A percentile compares a stretch with the other conserved stretches of the same genome.
Evolutionary conservation across 2,797 vertebrate species (phyloP).

Genomic region (Zalophus californianus): DNA sequence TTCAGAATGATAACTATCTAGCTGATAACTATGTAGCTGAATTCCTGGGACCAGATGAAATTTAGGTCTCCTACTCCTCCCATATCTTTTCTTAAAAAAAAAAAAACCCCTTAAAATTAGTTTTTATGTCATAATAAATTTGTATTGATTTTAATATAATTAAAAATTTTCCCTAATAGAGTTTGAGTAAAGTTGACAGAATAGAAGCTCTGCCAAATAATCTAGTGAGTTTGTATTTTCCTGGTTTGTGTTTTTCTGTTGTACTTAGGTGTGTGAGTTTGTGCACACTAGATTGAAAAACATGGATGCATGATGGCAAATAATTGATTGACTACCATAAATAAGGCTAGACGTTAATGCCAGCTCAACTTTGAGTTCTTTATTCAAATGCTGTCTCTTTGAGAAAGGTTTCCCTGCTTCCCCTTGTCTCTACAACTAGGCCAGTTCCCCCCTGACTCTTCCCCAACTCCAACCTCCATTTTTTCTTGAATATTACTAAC

Average conservation of each 20-base stretch:
- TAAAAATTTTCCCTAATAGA: constrained; percentile 21
- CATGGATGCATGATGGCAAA: background rate
- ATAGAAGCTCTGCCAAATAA: background rate
- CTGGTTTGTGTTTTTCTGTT: background rate
- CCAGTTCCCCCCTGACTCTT: background rate
- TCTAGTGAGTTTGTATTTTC: constrained; percentile 1
- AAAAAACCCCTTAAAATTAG: background rate
- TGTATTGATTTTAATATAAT: constrained; percentile 42
- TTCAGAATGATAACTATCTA: too few relatives aligned
- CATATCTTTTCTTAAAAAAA: background rate
- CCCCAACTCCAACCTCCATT: background rate
- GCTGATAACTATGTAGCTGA: too few relatives aligned
- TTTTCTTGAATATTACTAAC: constrained; percentile 25
- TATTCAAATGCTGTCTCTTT: background rate
- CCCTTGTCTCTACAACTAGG: background rate
- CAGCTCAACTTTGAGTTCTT: background rate
- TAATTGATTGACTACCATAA: constrained; percentile 12
- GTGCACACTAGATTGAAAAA: background rate
- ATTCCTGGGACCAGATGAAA: too few relatives aligned
- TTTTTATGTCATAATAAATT: constrained; percentile 18
- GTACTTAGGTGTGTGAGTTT: background rate
- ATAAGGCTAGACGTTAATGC: background rate
- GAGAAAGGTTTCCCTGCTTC: background rate
- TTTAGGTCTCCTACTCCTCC: too few relatives aligned
- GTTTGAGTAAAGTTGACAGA: constrained; percentile 45